Conservation (phyloP, 2,888 invertebrate genomes). For the Gerris lacustris region DNA sequence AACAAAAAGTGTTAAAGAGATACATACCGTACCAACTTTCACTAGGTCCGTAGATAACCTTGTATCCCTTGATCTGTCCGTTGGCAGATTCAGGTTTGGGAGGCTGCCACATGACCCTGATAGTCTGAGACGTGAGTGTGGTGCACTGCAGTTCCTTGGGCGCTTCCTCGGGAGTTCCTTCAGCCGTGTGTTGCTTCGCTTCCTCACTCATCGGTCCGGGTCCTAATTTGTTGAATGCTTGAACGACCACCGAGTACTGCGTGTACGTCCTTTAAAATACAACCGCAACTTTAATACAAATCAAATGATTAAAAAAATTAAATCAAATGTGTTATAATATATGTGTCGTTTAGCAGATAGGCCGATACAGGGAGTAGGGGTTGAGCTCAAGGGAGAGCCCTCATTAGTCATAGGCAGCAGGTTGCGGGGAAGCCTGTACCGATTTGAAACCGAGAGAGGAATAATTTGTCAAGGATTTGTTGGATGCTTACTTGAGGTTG, state of each 20-base stretch:
- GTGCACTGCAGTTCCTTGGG: slow-evolving; percentile 87
- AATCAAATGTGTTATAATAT: not conserved
- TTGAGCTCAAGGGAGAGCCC: too few species aligned
- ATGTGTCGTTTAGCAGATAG: too few species aligned
- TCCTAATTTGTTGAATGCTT: slow-evolving; percentile 88
- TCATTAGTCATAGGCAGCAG: too few species aligned
- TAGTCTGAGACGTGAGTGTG: slow-evolving; percentile 84
- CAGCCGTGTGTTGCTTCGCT: slow-evolving; percentile 81
- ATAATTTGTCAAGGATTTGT: slow-evolving; percentile 1
- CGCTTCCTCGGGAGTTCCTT: slow-evolving; percentile 83
- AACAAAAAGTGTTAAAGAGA: not conserved
- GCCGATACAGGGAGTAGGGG: too few species aligned
- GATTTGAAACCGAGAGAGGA: not conserved
- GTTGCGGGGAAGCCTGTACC: too few species aligned
- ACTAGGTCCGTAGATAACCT: slow-evolving; percentile 82
- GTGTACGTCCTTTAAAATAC: slow-evolving; percentile 63
- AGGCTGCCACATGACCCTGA: slow-evolving; percentile 87
- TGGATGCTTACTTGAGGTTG: slow-evolving; percentile 52
- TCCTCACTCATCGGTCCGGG: slow-evolving; percentile 83
- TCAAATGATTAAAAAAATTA: not conserved
- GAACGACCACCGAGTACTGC: slow-evolving; percentile 89
- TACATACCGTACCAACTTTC: slow-evolving; percentile 80
- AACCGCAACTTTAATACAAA: not conserved
- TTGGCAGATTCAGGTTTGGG: slow-evolving; percentile 85
- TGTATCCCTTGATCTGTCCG: slow-evolving; percentile 91